Base-by-base conservation (phyloP, 2,797 vertebrate genomes). In the Arrhamphus sclerolepis region DNA sequence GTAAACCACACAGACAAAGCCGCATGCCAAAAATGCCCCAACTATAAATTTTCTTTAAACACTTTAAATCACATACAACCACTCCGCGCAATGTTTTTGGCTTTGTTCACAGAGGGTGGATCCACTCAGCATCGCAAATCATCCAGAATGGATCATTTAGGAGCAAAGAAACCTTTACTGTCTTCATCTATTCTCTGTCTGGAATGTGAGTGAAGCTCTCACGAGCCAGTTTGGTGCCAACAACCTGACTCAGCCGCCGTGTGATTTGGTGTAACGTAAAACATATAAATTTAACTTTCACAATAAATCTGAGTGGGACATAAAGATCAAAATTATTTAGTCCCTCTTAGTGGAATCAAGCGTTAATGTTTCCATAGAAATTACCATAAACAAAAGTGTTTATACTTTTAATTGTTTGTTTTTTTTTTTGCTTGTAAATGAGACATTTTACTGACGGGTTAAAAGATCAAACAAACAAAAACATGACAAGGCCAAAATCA, bases 111-210 rank as follows among this genome's bases (percentile, higher is more conserved):
- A 48, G 7, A 26, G 22, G 55, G 7, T 7, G 10, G 34, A 18
- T 70, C 47, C 46, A 46, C 62, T 56, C 57, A 50, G 47, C 26
- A 29, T 40, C 57, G 72, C 56, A 77, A 77, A 83, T 80, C 72
- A 76, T 58, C 13, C 51, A n/a, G 17, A 38, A 38, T 13, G 13
- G 34, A 4, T 14, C 34, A 38, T 38, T 38, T 38, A 38, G 34
- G 13, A 62, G 41, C 16, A 3, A 9, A 16, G 19, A 54, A 18
- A 52, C 50, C 50, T 38, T 38, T 8, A 17, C 78, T 79, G 69
- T 72, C 61, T 63, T 57, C 66, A 66, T 5, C 62, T 75, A 44
- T 77, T 48, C 70, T 72, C 63, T 53, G 46, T 60, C 47, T 56
- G 72, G 70, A 81, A 82, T 70, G 71, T 59, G 58, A 56, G 40